Evolutionary conservation across 2,113 vertebrate genomes (phyloP).

Genomic region (Megaceryle maxima): DNA sequence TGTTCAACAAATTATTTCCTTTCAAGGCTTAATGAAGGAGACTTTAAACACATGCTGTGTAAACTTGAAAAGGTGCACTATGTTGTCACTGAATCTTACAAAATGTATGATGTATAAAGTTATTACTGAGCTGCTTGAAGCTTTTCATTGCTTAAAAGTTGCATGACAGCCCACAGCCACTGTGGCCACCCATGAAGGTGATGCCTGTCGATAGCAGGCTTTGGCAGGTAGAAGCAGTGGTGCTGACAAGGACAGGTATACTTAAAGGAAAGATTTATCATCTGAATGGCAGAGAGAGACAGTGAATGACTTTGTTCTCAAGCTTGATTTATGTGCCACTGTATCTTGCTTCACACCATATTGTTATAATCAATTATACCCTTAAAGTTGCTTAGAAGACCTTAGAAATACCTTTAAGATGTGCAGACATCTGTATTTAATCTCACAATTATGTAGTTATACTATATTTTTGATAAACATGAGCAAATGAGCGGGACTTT

Average conservation of each 20-base stretch:
- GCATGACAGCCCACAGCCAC: neutral
- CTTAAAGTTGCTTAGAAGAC: neutral
- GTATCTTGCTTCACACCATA: neutral
- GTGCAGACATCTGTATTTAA: neutral
- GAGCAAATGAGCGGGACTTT: neutral
- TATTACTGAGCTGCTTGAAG: neutral
- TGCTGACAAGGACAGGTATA: neutral
- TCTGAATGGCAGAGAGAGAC: neutral
- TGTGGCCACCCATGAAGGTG: neutral
- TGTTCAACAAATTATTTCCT: neutral
- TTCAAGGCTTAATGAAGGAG: neutral
- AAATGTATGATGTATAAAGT: neutral
- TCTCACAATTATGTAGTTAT: neutral
- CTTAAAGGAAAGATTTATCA: neutral
- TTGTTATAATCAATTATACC: neutral
- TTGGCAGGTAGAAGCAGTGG: neutral
- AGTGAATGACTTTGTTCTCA: neutral
- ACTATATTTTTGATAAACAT: neutral
- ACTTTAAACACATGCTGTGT: neutral
- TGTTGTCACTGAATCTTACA: neutral
- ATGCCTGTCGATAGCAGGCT: neutral
- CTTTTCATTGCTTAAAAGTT: neutral
- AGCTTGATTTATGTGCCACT: slow-evolving; percentile 14
- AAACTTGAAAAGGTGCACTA: neutral
- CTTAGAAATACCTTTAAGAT: neutral